A percentile compares a stretch with the other conserved stretches of the same genome.
Conservation (phyloP, 2,797 vertebrate genomes). For the Sparus aurata region DNA sequence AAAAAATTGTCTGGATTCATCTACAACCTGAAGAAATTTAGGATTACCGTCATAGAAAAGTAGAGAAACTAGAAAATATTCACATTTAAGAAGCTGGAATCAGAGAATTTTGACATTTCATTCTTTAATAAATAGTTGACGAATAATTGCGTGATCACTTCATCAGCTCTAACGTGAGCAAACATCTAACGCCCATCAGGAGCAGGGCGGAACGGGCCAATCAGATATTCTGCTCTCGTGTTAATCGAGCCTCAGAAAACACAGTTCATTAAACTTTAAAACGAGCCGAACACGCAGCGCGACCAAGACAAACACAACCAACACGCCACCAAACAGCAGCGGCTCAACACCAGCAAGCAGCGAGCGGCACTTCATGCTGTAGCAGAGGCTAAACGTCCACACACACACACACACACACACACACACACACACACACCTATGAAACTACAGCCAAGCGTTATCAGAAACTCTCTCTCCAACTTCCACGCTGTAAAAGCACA, state of each 20-base stretch:
- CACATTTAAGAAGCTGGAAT: too few relatives aligned
- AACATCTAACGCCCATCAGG: background rate
- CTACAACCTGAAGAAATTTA: too few relatives aligned
- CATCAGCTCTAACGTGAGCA: too few relatives aligned
- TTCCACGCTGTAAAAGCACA: slow-evolving; percentile 3
- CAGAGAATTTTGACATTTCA: too few relatives aligned
- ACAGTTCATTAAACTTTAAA: background rate
- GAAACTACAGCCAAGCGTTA: background rate
- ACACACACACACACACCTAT: background rate
- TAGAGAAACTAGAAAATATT: too few relatives aligned
- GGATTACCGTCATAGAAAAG: too few relatives aligned
- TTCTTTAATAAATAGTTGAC: too few relatives aligned
- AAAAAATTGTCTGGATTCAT: too few relatives aligned
- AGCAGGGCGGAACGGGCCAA: background rate
- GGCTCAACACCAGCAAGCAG: slow-evolving; percentile 38
- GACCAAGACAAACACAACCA: background rate
- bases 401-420: background rate
- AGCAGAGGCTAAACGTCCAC: slow-evolving; percentile 23
- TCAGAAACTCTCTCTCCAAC: too few relatives aligned
- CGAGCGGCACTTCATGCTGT: slow-evolving; percentile 42
- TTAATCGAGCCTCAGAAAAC: slow-evolving; percentile 24
- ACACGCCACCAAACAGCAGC: slow-evolving; percentile 12
- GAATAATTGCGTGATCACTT: too few relatives aligned
- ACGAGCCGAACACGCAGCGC: slow-evolving; percentile 15
- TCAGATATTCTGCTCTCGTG: slow-evolving; percentile 7